These are phyloP conservation scores for Thelaira solivaga DNA, from an alignment of 2,888 invertebrate species.

Conservation along the genomic window DNA sequence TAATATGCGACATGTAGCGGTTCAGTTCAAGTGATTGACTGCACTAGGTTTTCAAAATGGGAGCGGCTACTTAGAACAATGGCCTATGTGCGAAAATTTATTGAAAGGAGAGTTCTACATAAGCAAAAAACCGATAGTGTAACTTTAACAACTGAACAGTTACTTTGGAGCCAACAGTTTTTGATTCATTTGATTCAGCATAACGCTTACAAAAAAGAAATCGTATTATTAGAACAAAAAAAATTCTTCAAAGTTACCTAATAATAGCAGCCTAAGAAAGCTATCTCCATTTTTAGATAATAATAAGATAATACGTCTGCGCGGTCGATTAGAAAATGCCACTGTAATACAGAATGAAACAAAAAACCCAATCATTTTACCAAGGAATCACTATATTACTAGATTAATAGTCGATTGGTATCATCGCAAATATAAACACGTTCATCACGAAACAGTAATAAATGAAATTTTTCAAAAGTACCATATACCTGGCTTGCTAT, in stretches of 20 bases:
- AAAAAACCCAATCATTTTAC: constrained; percentile 46
- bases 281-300: constrained; percentile 56
- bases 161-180: too few species aligned
- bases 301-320: constrained; percentile 44
- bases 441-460: constrained; percentile 42
- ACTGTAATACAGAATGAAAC: constrained; percentile 26
- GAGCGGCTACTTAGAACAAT: too few species aligned
- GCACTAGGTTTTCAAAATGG: too few species aligned
- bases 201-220: background rate
- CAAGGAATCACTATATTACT: constrained; percentile 42
- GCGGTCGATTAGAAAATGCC: constrained; percentile 49
- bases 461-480: background rate
- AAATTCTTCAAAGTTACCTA: background rate
- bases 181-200: too few species aligned
- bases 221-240: background rate
- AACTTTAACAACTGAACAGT: too few species aligned
- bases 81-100: too few species aligned
- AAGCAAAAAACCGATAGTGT: too few species aligned
- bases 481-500: constrained; percentile 29
- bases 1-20: background rate
- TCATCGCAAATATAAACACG: constrained; percentile 50
- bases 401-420: constrained; percentile 22
- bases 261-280: background rate
- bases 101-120: too few species aligned
- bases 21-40: background rate